Conservation (phyloP, 2,113 vertebrate species). For the Grallaria varia region DNA sequence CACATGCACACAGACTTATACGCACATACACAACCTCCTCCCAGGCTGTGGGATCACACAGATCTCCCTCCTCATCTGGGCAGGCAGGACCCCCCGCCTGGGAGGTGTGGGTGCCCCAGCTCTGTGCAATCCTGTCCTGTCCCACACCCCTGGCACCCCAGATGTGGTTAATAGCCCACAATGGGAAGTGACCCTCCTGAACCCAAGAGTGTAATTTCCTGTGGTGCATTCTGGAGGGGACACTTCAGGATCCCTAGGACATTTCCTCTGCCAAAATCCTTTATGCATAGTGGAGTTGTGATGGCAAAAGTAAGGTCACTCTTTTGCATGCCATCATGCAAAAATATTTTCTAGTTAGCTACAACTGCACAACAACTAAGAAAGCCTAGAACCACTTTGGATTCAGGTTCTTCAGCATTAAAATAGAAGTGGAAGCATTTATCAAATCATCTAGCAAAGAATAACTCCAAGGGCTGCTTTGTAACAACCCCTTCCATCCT, state of each 20-base stretch:
- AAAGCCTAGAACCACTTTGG: neutral
- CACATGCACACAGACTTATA: neutral
- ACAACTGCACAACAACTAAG: neutral
- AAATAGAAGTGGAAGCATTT: neutral
- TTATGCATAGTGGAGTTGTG: neutral
- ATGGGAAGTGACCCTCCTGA: neutral
- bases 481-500: neutral
- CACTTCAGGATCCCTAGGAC: neutral
- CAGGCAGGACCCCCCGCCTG: rapidly evolving
- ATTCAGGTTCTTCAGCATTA: neutral
- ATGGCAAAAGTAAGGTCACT: neutral
- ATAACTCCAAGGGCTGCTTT: neutral
- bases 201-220: neutral
- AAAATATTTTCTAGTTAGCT: neutral
- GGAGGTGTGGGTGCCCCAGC: neutral
- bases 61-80: rapidly evolving
- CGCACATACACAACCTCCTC: rapidly evolving
- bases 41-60: neutral
- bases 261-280: neutral
- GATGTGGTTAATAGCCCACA: too few relatives aligned
- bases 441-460: neutral
- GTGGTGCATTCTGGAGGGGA: neutral
- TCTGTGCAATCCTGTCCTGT: neutral
- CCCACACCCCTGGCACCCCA: too few relatives aligned
- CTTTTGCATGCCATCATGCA: neutral